These are phyloP conservation scores for Micromussa lordhowensis DNA, from an alignment of 92 coral and sea anemone species.

Conservation along the genomic window DNA sequence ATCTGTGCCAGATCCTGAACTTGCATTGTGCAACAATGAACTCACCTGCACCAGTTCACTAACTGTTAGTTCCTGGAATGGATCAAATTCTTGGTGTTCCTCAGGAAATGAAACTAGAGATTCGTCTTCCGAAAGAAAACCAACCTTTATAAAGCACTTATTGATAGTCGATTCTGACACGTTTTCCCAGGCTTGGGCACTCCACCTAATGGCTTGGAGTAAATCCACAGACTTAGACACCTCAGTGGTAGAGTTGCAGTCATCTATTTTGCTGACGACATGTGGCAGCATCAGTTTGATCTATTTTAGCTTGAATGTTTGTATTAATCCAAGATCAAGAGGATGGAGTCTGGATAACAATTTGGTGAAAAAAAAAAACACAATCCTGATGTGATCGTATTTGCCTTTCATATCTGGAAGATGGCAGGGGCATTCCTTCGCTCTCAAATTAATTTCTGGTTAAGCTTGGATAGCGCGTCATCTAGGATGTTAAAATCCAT, in stretches of 20 bases:
- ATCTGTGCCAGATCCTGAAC: slow-evolving; percentile 32
- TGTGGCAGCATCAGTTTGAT: slow-evolving; percentile 8
- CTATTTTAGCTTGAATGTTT: slow-evolving; percentile 15
- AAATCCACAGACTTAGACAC: slow-evolving; percentile 18
- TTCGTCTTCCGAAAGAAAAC: slow-evolving; percentile 36
- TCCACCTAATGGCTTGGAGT: slow-evolving; percentile 40
- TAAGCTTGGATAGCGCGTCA: slow-evolving; percentile 25
- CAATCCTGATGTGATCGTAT: slow-evolving; percentile 2
- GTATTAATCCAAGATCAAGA: slow-evolving; percentile 7
- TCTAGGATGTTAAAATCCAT: slow-evolving; percentile 26
- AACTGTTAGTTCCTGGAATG: slow-evolving; percentile 39
- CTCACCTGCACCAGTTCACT: slow-evolving; percentile 50
- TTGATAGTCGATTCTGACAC: slow-evolving; percentile 51
- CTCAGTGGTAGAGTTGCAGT: slow-evolving; percentile 13
- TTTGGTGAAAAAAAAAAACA: background rate
- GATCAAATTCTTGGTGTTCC: slow-evolving; percentile 46
- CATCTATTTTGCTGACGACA: slow-evolving; percentile 3
- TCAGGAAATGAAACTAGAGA: slow-evolving; percentile 28
- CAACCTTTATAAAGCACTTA: slow-evolving; percentile 48
- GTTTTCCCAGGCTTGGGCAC: slow-evolving; percentile 11
- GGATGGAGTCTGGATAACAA: slow-evolving; percentile 7
- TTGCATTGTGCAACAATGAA: slow-evolving; percentile 45
- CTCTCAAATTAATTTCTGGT: slow-evolving; percentile 4
- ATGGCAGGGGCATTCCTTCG: slow-evolving; percentile 33
- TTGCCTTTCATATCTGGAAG: slow-evolving; percentile 4